Evolutionary conservation across 1,140 invertebrate species (phyloP), one percentile per base, ranked within the genome.

Genomic region (Tetramorium parvispinum): DNA sequence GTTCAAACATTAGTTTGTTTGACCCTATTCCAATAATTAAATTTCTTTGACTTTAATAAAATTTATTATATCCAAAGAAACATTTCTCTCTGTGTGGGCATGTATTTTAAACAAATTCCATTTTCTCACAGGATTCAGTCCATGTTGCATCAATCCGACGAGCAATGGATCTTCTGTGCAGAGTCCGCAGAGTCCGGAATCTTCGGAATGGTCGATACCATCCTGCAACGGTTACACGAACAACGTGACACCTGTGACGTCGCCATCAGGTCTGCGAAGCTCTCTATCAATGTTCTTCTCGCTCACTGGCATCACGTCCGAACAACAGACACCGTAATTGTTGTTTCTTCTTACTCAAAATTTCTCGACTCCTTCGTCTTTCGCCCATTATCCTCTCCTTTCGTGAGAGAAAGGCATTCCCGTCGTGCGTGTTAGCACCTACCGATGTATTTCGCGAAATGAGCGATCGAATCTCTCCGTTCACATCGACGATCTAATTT

Each of bases 271-370:
- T 88, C 89, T 95, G 82, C 93, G 94, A 88, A 95, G 90, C 86
- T 95, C 95, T 65, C 89, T 95, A 87, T 94, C 95, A 85, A 94
- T 94, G 92, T 89, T 95, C 61, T 93, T 95, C 89, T 95, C 94
- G 55, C 86, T 95, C 82, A 93, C 94, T 73, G 93, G 94, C 75
- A 91, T 94, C 86, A 90, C 92, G 61, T 89, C 91, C 57, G 92
- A 94, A 88, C 93, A 92, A 86, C 92, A 94, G 73, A 93, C 91
- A 92, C 92, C 93, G 94, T 95, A 94, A 94, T 92, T 93, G 88
- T 92, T 91, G 81, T 91, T 90, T 91, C 63, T 93, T 91, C 73
- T 91, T 92, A 90, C 21, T 68, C 79, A 78, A 91, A 88, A 82
- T 40, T 85, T 88, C 16, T 76, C 87, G 83, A 75, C 68, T 59